Base-by-base conservation (phyloP, 2,888 invertebrate species). In the Bombyx huttoni region DNA sequence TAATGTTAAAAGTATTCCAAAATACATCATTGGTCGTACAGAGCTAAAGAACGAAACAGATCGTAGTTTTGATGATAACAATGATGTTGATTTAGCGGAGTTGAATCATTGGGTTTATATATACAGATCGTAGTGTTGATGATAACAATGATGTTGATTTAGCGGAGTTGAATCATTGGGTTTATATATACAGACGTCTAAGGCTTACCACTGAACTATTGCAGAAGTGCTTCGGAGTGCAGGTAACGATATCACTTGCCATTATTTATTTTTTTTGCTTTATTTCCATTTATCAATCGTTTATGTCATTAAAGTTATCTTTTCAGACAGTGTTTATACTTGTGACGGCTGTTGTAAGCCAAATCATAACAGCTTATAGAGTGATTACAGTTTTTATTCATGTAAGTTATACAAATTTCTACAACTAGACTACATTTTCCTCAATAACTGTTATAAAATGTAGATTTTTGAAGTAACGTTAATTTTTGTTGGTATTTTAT, bases 281-380 rank as follows among this genome's bases (percentile, higher is more conserved):
- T 12, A 3, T 12, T 40, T 40, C 8, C 3, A 40, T 40, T 8
- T 8, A 40, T 10, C 12, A 10, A 10, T 40, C 40, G 7, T 40
- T 7, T 40, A 3, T 40, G 2, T 40, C 7, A 47, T 47, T 12
- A 1, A 12, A 47, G n/a, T 24, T 14, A 48, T 48, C 35, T 34
- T 52, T 52, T 35, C 52, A 52, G 52, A 49, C 49, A 3, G 1
- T 49, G 8, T 12, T 47, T n/a, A 49, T 49, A 14, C 12, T 49
- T 8, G 35, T 14, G 13, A 35, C 49, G 12, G 10, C 47, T 8
- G 24, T 49, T 3, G 8, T 46, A 40, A 45, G 47, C 13, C 49
- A 24, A 13, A 40, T 49, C 12, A 9, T 35, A 34, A 0, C 47
- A 8, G 12, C 13, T 13, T 52, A 8, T 47, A 34, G 47, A 12